Evolutionary conservation across 64 coral and sea anemone genomes (phyloP).

Genomic region (Exaiptasia diaphana): DNA sequence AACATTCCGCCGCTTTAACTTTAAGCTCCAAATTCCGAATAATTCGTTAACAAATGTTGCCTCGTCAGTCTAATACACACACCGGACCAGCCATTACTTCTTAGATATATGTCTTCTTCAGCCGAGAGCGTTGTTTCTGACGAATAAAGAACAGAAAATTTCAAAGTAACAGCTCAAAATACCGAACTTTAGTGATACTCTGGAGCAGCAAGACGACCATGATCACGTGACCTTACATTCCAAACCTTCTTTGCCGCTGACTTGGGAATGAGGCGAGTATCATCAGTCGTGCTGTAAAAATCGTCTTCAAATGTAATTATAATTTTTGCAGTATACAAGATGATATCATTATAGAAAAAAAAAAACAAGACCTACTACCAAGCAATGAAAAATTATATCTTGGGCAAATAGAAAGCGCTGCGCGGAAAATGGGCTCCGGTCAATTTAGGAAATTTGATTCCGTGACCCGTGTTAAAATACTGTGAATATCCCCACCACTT

Average conservation of each 20-base stretch:
- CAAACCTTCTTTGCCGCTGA: slow-evolving; percentile 47
- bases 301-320: no score
- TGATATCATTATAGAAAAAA: no score
- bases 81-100: background rate
- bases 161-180: slow-evolving; percentile 20
- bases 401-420: no score
- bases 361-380: no score
- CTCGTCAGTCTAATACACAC: background rate
- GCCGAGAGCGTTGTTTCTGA: slow-evolving; percentile 15
- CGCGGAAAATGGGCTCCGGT: no score
- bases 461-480: background rate
- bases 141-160: slow-evolving; percentile 12
- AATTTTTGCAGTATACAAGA: no score
- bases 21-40: slow-evolving; percentile 23
- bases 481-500: no score
- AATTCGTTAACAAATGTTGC: slow-evolving; percentile 9
- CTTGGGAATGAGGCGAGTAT: slow-evolving; percentile 71
- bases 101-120: background rate
- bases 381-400: no score
- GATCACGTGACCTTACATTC: slow-evolving; percentile 70
- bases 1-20: slow-evolving; percentile 70
- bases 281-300: no score
- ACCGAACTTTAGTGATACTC: background rate
- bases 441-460: slow-evolving; percentile 25
- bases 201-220: background rate